Conservation (phyloP, 2,113 vertebrate genomes). For the Calonectris borealis region DNA sequence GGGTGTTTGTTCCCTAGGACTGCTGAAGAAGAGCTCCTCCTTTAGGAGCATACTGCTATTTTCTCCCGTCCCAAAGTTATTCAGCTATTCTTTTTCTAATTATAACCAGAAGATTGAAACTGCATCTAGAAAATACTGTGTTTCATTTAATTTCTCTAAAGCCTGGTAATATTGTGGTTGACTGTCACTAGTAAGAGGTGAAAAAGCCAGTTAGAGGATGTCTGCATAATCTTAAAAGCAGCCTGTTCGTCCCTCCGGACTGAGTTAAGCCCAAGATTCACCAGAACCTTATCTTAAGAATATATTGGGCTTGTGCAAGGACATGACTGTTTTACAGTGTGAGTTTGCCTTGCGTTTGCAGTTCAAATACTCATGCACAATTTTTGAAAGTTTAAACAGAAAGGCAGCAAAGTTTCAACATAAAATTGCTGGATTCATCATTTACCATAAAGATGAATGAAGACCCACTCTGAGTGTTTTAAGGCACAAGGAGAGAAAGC, state of each 20-base stretch:
- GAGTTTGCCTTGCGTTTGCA: neutral
- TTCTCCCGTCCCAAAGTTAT: neutral
- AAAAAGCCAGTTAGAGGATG: neutral
- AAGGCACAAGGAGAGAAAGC: neutral
- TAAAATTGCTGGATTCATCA: neutral
- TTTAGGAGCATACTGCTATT: neutral
- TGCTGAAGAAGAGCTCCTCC: neutral
- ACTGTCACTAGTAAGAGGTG: neutral
- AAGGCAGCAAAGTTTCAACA: neutral
- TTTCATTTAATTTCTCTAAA: neutral
- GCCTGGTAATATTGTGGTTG: neutral
- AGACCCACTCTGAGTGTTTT: neutral
- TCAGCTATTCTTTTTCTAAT: neutral
- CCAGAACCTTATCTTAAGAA: neutral
- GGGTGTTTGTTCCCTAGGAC: neutral
- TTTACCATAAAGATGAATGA: constrained; percentile 37
- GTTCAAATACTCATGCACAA: neutral
- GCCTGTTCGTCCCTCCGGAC: neutral
- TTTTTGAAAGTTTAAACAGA: constrained; percentile 16
- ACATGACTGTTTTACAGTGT: neutral
- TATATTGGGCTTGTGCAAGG: neutral
- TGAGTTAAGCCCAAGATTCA: neutral
- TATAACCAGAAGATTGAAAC: neutral
- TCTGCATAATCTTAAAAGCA: neutral
- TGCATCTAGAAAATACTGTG: neutral